Percentiles rank a stretch among this genome's conserved stretches.
Conservation (phyloP, 2,888 invertebrate species). For the Steinernema scapterisci region DNA sequence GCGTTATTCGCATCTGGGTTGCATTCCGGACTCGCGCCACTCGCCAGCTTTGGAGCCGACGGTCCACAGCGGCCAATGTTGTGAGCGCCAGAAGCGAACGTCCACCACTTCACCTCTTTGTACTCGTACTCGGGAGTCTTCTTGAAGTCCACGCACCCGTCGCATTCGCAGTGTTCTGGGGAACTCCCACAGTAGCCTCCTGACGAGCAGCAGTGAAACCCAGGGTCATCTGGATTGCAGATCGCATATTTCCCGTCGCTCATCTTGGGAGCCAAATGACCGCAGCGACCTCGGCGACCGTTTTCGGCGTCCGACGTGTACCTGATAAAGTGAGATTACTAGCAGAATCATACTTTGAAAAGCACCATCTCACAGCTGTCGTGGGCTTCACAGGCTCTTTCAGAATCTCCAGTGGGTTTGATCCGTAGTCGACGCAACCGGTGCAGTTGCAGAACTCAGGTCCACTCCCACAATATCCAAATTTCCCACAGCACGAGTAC, state of each 20-base stretch:
- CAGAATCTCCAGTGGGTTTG: slow-evolving; percentile 56
- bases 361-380: slow-evolving; percentile 38
- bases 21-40: slow-evolving; percentile 56
- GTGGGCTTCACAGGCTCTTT: slow-evolving; percentile 58
- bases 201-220: slow-evolving; percentile 58
- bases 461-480: slow-evolving; percentile 65
- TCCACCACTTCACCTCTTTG: slow-evolving; percentile 60
- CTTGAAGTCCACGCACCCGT: slow-evolving; percentile 61
- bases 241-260: slow-evolving; percentile 51
- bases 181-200: slow-evolving; percentile 62
- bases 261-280: slow-evolving; percentile 51
- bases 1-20: slow-evolving; percentile 52
- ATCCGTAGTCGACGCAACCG: slow-evolving; percentile 62
- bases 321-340: slow-evolving; percentile 41
- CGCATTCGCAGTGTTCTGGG: slow-evolving; percentile 62
- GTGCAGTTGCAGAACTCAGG: slow-evolving; percentile 65
- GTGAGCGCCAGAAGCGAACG: slow-evolving; percentile 54
- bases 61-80: slow-evolving; percentile 61
- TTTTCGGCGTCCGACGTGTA: slow-evolving; percentile 60
- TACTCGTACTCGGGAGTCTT: slow-evolving; percentile 51
- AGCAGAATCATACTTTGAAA: not conserved
- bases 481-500: slow-evolving; percentile 65
- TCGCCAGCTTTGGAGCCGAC: slow-evolving; percentile 52
- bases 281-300: slow-evolving; percentile 61
- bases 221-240: slow-evolving; percentile 60